These are phyloP conservation scores for Hirudinaria manillensis DNA, from an alignment of 2,888 invertebrate genomes.

Conservation along the genomic window DNA sequence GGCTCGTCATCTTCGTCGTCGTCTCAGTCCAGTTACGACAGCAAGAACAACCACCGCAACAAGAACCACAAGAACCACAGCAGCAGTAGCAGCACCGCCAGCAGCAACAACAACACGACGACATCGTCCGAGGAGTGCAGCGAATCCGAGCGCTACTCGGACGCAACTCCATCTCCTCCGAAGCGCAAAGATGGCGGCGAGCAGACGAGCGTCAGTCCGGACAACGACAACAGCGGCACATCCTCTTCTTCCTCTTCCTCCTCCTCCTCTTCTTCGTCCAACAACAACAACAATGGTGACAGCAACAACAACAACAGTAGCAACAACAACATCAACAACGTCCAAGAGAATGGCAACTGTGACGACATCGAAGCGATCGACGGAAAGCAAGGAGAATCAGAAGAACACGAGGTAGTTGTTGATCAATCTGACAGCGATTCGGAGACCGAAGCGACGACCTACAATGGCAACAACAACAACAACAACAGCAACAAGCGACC, in stretches of 20 bases:
- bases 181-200: conserved; percentile 3
- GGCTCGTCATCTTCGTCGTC: conserved; percentile 1
- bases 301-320: conserved; percentile 8
- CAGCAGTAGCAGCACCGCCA: background rate
- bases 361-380: background rate
- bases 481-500: conserved; percentile 2
- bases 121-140: conserved; percentile 14
- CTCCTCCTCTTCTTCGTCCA: background rate
- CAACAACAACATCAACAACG: conserved; percentile 21
- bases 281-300: conserved; percentile 9
- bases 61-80: conserved; percentile 18
- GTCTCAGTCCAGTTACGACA: conserved; percentile 16
- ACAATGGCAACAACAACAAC: background rate
- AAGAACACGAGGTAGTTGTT: background rate
- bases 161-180: conserved; percentile 13
- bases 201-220: background rate
- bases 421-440: conserved; percentile 12
- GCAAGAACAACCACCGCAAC: conserved; percentile 15
- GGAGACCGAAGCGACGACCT: background rate
- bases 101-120: conserved; percentile 9
- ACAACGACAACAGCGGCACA: background rate
- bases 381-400: background rate
- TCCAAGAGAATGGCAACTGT: background rate
- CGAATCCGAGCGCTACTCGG: conserved; percentile 16
- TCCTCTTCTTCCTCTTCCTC: background rate